phyloP scores from a whole-genome alignment of 2,888 invertebrate species.

The Dynastes hyllus region DNA sequence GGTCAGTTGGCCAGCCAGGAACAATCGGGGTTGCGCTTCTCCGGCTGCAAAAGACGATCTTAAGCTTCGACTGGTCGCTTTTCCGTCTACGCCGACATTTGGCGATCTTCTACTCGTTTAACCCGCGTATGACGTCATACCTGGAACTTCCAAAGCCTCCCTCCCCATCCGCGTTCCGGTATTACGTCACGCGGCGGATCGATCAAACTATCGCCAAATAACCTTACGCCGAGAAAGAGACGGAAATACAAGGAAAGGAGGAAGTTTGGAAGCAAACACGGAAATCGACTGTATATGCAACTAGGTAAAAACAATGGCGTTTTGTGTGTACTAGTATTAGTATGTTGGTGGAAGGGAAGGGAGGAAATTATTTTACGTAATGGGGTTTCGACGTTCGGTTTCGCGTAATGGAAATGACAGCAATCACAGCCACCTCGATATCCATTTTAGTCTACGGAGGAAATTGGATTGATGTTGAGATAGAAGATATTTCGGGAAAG shows the following conservation, averaged over 20 bases:
- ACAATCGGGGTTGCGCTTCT: not conserved
- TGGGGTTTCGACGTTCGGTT: too few relatives aligned
- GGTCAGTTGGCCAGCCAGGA: not conserved
- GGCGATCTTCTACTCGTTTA: constrained; percentile 50
- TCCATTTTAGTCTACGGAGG: too few relatives aligned
- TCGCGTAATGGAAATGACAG: too few relatives aligned
- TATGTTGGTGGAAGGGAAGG: too few relatives aligned
- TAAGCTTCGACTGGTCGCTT: constrained; percentile 54
- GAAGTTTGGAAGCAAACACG: not conserved
- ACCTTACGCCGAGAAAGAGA: not conserved
- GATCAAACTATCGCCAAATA: constrained; percentile 31
- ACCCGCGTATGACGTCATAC: constrained; percentile 58
- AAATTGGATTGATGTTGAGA: too few relatives aligned
- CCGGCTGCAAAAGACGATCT: constrained; percentile 37
- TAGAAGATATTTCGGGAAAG: too few relatives aligned
- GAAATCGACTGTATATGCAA: too few relatives aligned
- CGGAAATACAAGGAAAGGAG: not conserved
- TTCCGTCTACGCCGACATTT: constrained; percentile 57
- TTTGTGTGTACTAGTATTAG: too few relatives aligned
- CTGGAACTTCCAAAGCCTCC: constrained; percentile 49
- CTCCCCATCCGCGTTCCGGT: constrained; percentile 41
- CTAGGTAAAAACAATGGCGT: too few relatives aligned
- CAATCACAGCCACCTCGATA: too few relatives aligned
- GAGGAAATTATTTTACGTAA: too few relatives aligned
- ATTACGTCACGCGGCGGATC: constrained; percentile 53